Evolutionary conservation across 2,797 vertebrate genomes (phyloP).

Genomic region (Enoplosus armatus): DNA sequence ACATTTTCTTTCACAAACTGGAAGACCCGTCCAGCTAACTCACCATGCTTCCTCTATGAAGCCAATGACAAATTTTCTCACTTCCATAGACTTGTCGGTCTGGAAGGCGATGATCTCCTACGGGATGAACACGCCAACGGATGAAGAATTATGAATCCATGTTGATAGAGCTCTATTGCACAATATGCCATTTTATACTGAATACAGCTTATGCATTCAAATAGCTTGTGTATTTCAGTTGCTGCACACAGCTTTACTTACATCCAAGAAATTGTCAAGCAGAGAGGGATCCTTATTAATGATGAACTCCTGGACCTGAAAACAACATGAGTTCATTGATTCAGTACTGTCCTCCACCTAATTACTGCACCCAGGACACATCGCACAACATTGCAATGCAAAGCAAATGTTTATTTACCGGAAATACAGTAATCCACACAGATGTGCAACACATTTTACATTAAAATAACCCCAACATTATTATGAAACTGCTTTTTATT

Average conservation of each 20-base stretch:
- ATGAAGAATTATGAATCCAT: background rate
- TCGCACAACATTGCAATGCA: background rate
- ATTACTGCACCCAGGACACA: background rate
- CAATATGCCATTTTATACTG: background rate
- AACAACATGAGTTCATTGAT: background rate
- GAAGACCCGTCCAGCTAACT: slow-evolving; percentile 44
- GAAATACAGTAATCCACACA: background rate
- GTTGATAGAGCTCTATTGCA: background rate
- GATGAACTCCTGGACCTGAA: slow-evolving; percentile 94
- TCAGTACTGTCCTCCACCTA: background rate
- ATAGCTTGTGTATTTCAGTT: background rate
- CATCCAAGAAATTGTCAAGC: slow-evolving; percentile 94
- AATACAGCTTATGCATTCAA: background rate
- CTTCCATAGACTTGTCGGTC: slow-evolving; percentile 94
- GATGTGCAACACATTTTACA: background rate
- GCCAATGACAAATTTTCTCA: slow-evolving; percentile 94
- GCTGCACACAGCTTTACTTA: slow-evolving; percentile 77
- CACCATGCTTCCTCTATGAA: slow-evolving; percentile 97
- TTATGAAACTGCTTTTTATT: background rate
- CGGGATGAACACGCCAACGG: background rate
- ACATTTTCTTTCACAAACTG: background rate
- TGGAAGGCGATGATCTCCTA: slow-evolving; percentile 97
- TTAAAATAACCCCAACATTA: background rate
- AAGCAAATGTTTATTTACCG: background rate
- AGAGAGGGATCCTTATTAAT: slow-evolving; percentile 96